A percentile compares a stretch with the other conserved stretches of the same genome.
phyloP scores from a whole-genome alignment of 1,140 invertebrate species.

The Tetragonula clypearis region DNA sequence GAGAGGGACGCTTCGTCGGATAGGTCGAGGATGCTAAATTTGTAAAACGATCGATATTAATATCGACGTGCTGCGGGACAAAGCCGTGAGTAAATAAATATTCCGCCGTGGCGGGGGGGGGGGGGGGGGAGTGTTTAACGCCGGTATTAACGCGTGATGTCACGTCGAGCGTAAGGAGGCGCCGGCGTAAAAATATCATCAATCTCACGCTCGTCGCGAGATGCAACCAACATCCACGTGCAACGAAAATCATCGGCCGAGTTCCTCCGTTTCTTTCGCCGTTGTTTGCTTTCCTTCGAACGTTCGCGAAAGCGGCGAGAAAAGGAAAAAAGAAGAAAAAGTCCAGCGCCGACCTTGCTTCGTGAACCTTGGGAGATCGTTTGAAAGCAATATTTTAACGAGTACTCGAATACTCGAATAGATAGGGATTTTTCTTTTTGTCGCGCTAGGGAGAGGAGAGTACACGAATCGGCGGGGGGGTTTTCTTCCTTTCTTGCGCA shows the following conservation, averaged over 20 bases:
- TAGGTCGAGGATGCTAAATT: slow-evolving; percentile 28
- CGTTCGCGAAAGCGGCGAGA: not conserved
- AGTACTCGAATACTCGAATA: not conserved
- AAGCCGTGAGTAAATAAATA: slow-evolving; percentile 23
- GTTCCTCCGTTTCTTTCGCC: not conserved
- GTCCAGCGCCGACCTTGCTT: not conserved
- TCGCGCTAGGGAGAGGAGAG: not conserved
- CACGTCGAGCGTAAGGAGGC: slow-evolving; percentile 17
- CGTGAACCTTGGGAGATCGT: not conserved
- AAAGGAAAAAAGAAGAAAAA: too few species aligned
- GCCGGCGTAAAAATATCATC: slow-evolving; percentile 32
- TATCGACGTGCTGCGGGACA: not conserved
- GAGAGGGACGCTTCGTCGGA: not conserved
- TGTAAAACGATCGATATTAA: slow-evolving; percentile 26
- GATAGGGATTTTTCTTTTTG: not conserved
- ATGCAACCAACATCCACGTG: not conserved
- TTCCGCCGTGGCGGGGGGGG: not conserved
- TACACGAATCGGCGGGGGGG: not conserved
- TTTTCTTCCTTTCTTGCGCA: slow-evolving; percentile 1
- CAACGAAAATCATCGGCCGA: too few species aligned
- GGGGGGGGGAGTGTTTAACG: not conserved
- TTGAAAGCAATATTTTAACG: slow-evolving; percentile 37
- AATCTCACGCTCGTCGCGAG: not conserved
- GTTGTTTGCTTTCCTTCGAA: not conserved
- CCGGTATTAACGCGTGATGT: slow-evolving; percentile 23